Percentiles rank a stretch among this genome's conserved stretches.
phyloP scores from a whole-genome alignment of 2,113 vertebrate species.

The Origma solitaria region DNA sequence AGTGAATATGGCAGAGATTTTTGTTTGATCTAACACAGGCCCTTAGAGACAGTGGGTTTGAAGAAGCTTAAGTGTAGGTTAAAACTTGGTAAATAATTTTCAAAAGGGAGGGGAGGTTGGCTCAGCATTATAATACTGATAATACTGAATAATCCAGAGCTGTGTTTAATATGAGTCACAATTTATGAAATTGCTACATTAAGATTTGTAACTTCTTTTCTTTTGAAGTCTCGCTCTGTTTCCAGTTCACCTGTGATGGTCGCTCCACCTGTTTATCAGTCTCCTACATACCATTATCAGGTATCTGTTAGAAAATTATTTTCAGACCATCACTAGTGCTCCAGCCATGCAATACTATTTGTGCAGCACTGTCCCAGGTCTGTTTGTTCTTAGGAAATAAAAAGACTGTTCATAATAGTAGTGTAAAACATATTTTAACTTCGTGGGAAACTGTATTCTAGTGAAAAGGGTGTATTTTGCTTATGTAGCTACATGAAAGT shows the following conservation, averaged over 20 bases:
- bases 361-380: neutral
- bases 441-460: neutral
- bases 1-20: neutral
- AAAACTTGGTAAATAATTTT: neutral
- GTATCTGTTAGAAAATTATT: constrained; percentile 44
- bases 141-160: neutral
- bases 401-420: neutral
- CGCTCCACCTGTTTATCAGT: constrained; percentile 73
- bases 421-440: neutral
- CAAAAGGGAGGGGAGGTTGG: neutral
- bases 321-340: neutral
- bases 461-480: neutral
- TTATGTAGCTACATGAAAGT: neutral
- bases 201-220: neutral
- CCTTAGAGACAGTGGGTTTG: neutral
- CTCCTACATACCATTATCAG: constrained; percentile 75
- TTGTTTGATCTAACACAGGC: neutral
- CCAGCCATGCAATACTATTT: neutral
- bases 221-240: constrained; percentile 63
- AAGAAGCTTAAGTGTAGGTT: neutral
- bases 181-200: neutral
- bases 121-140: neutral
- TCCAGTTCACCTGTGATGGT: constrained; percentile 74
- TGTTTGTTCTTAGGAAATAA: neutral
- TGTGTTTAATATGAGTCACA: neutral